Evolutionary conservation across 2,113 vertebrate species (phyloP).

Genomic region (Zapornia atra): DNA sequence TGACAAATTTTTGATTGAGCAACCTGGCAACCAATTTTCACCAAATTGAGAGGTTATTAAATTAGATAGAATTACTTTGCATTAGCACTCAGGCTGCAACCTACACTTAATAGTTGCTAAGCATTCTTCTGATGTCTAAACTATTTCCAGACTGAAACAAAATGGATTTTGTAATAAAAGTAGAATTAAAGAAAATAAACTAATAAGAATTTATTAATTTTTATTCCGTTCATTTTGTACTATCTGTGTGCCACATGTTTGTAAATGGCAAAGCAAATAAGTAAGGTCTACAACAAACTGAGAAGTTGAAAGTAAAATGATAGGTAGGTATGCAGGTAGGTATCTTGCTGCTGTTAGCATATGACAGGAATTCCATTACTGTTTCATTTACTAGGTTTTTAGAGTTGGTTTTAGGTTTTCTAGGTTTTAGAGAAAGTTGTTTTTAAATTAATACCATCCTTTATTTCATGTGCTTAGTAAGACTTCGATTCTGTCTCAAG

Average conservation of each 20-base stretch:
- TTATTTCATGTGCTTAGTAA: background rate
- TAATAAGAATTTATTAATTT: background rate
- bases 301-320: background rate
- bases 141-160: background rate
- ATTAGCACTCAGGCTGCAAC: background rate
- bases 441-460: background rate
- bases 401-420: too few relatives aligned
- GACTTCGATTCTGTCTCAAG: background rate
- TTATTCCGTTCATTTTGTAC: background rate
- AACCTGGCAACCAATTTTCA: slow-evolving; percentile 34
- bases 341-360: background rate
- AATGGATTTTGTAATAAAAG: slow-evolving; percentile 33
- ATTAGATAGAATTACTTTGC: slow-evolving; percentile 10
- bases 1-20: slow-evolving; percentile 27
- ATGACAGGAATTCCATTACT: background rate
- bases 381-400: background rate
- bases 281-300: background rate
- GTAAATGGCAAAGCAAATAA: background rate
- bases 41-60: slow-evolving; percentile 17
- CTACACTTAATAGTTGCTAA: slow-evolving; percentile 4
- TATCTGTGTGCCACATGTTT: background rate
- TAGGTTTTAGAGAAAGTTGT: fast-evolving
- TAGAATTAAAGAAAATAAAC: slow-evolving; percentile 5
- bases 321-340: background rate
- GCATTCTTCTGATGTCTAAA: slow-evolving; percentile 17